Conservation (phyloP, 2,888 invertebrate genomes). For the Epistrophe grossulariae region DNA sequence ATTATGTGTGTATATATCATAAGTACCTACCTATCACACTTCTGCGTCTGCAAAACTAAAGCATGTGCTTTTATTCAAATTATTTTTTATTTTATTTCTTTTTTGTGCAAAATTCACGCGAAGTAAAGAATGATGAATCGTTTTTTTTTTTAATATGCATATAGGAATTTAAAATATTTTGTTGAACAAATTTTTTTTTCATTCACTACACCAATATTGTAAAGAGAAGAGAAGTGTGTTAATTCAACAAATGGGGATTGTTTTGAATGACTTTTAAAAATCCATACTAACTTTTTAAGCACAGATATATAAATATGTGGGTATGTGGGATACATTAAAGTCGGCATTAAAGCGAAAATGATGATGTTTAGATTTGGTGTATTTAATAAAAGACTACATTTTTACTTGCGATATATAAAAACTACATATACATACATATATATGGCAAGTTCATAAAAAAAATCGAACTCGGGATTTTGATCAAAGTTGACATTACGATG, state of each 20-base stretch:
- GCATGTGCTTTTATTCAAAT: slow-evolving; percentile 32
- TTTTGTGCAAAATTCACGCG: slow-evolving; percentile 4
- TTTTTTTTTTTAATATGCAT: background rate
- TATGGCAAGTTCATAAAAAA: no score
- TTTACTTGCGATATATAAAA: no score
- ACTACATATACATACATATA: no score
- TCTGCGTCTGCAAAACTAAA: slow-evolving; percentile 24
- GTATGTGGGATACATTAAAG: no score
- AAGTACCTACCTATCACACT: background rate
- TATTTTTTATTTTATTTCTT: background rate
- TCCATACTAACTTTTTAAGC: background rate
- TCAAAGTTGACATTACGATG: no score
- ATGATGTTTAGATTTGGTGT: no score
- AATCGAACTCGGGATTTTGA: no score
- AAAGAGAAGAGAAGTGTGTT: background rate
- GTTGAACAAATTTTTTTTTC: background rate
- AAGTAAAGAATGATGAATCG: slow-evolving; percentile 22
- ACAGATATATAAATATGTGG: no score
- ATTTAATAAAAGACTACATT: no score
- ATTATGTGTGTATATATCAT: slow-evolving; percentile 7
- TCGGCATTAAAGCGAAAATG: no score
- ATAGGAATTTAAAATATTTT: background rate
- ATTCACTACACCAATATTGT: background rate
- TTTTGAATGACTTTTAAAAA: background rate
- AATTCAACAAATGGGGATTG: slow-evolving; percentile 25